Evolutionary conservation across 2,888 invertebrate genomes (phyloP), one percentile per base, ranked within the genome.

Genomic region (Phyllotreta cruciferae): DNA sequence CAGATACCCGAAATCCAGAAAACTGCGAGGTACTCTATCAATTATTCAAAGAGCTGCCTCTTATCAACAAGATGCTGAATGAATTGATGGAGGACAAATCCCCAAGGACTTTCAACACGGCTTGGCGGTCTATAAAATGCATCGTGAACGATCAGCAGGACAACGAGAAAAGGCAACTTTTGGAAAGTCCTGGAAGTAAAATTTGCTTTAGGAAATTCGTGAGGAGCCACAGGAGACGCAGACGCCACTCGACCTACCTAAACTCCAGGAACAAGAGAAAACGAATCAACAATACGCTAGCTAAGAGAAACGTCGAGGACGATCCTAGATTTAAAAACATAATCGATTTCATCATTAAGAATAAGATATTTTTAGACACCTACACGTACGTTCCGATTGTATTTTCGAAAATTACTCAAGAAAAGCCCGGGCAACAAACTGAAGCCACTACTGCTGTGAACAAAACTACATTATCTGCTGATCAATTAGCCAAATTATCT

Each of bases 311-410:
- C 35, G 49, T 14, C 8, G 47, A 56, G 36, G 47, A 13, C 10
- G 66, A 63, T 44, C 44, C 56, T 10, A 52, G 60, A 13, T 64
- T 66, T 47, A 60, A 67, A 13, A 63, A 62, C 35, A 71, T 73
- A 14, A 54, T 68, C 6, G 66, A 64, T 49, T 71, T 67, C 50
- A 67, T 72, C 10, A 58, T 62, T 39, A 70, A 64, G 56, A 71
- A 71, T 55, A 68, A 67, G 60, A 64, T 66, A 6, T 71, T 71
- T 54, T 56, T 66, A 38, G 67, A 70, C 24, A 62, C 60, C 4
- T 71, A 63, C 36, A 72, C 70, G 8, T 71, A 67, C 42, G 66
- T 71, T 8, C 73, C 73, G 1, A 54, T 73, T 34, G n/a, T 72
- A 36, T 73, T 72, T 56, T 70, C 67, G 0, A 67, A 71, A 10